A percentile compares a stretch with the other conserved stretches of the same genome.
Conservation (phyloP, 2,797 vertebrate species). For the Vespertilio murinus region DNA sequence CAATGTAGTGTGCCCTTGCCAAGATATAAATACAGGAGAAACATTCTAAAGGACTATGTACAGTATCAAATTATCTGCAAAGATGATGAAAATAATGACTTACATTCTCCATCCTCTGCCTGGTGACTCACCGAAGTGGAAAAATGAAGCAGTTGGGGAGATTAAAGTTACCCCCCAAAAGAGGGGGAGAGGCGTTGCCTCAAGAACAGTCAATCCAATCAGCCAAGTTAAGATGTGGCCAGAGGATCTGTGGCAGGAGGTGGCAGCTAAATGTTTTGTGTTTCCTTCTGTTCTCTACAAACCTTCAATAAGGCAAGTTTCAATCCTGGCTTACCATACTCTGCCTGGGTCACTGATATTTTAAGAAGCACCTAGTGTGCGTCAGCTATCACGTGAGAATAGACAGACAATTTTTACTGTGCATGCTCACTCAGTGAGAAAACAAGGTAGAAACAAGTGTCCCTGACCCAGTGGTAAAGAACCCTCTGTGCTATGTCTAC, state of each 20-base stretch:
- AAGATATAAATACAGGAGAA: slow-evolving; percentile 82
- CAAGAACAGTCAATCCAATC: slow-evolving; percentile 44
- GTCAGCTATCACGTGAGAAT: not conserved
- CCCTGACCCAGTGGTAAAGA: not conserved
- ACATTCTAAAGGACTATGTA: slow-evolving; percentile 71
- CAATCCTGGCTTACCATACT: not conserved
- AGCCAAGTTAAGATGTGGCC: slow-evolving; percentile 47
- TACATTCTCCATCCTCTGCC: slow-evolving; percentile 65
- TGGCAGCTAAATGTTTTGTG: not conserved
- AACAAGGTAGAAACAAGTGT: not conserved
- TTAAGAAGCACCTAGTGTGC: not conserved
- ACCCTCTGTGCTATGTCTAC: not conserved
- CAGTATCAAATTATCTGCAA: slow-evolving; percentile 79
- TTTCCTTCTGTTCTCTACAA: slow-evolving; percentile 49
- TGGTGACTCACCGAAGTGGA: slow-evolving; percentile 70
- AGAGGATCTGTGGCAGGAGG: not conserved
- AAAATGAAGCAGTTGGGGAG: slow-evolving; percentile 68
- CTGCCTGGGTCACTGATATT: not conserved
- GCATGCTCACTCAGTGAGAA: not conserved
- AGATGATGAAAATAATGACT: slow-evolving; percentile 75
- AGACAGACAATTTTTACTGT: fast-evolving
- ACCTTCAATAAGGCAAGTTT: not conserved
- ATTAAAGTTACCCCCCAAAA: not conserved
- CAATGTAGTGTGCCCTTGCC: slow-evolving; percentile 74
- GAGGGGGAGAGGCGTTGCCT: not conserved